These are phyloP conservation scores for Lateolabrax maculatus DNA, from an alignment of 2,797 vertebrate species.

Conservation along the genomic window DNA sequence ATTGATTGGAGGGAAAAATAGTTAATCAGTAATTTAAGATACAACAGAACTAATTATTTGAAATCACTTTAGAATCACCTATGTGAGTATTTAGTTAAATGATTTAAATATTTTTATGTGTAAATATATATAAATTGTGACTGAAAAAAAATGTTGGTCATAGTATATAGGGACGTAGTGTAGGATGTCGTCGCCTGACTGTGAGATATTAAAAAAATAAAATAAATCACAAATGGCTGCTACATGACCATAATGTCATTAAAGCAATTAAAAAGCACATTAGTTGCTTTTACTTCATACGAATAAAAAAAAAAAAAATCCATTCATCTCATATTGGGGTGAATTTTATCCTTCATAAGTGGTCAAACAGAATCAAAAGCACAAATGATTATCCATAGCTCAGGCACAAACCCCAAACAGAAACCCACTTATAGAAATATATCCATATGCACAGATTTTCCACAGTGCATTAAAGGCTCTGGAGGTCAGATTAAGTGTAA, in stretches of 20 bases:
- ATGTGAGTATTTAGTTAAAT: conserved; percentile 15
- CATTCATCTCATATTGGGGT: conserved; percentile 17
- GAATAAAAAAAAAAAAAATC: not conserved
- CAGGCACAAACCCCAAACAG: conserved; percentile 24
- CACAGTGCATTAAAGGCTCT: conserved; percentile 29
- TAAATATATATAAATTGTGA: conserved; percentile 14
- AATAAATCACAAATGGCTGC: not conserved
- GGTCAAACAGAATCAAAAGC: conserved; percentile 44
- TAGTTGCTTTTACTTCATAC: conserved; percentile 16
- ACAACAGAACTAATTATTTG: not conserved
- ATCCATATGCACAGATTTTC: conserved; percentile 19
- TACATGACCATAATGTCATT: not conserved
- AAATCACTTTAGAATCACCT: conserved; percentile 21
- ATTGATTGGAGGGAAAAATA: not conserved
- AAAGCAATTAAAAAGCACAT: conserved; percentile 4
- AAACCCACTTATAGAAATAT: conserved; percentile 22
- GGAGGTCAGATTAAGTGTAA: not conserved
- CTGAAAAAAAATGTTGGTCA: conserved; percentile 3
- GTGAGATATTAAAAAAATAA: not conserved
- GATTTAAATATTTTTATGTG: not conserved
- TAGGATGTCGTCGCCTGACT: not conserved
- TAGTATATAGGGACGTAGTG: not conserved
- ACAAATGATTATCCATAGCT: not conserved
- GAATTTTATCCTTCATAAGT: conserved; percentile 45
- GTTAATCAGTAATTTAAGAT: not conserved